Evolutionary conservation across 2,797 vertebrate genomes (phyloP).

Genomic region (Hydrophis major): DNA sequence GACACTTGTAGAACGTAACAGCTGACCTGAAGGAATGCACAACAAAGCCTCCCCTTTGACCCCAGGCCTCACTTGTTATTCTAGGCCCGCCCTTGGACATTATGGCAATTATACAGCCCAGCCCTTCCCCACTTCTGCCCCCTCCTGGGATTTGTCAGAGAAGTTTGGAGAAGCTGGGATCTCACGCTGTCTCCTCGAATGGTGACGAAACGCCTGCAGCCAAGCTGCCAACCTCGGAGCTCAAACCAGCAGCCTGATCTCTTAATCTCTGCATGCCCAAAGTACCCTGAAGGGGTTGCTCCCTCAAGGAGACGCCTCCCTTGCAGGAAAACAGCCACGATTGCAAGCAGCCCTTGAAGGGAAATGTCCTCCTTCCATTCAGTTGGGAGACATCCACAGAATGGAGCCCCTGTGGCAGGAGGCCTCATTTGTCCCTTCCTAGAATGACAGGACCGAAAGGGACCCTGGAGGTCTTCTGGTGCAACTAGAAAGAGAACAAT

Average conservation of each 20-base stretch:
- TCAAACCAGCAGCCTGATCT: too few relatives aligned
- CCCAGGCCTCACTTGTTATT: neutral
- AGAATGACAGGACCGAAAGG: too few relatives aligned
- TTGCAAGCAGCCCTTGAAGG: neutral
- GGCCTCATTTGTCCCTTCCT: neutral
- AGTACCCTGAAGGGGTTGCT: neutral
- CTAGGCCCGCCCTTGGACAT: neutral
- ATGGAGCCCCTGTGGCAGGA: neutral
- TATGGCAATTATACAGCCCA: neutral
- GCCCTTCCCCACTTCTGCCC: neutral
- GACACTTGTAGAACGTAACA: neutral
- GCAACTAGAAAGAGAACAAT: neutral
- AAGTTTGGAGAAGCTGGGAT: neutral
- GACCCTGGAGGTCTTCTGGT: too few relatives aligned
- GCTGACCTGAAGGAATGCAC: neutral
- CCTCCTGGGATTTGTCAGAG: neutral
- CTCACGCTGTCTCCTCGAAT: neutral
- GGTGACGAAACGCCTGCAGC: neutral
- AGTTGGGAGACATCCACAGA: neutral
- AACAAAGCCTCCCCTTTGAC: neutral
- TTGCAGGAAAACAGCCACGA: neutral
- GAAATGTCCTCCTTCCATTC: neutral
- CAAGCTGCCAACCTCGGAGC: neutral
- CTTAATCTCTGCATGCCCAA: neutral
- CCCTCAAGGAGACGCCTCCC: neutral